Percentiles rank a stretch among this genome's conserved stretches.
phyloP scores from a whole-genome alignment of 1,140 invertebrate species.

The Drosophila sulfurigaster region DNA sequence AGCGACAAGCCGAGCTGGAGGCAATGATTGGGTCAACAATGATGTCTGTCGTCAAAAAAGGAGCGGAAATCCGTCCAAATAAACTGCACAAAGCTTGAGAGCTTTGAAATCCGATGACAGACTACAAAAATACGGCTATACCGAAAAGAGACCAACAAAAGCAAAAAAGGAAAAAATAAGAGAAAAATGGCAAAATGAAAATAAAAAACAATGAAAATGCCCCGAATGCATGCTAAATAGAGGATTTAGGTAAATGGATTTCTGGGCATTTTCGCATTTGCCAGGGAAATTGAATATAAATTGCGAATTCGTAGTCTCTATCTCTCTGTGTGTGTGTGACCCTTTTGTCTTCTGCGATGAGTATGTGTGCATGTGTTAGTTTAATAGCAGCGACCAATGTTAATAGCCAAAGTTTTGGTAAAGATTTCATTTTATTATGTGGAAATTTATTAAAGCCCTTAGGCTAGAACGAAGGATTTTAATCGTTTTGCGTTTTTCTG shows the following conservation, averaged over 20 bases:
- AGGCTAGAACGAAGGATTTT: conserved; percentile 61
- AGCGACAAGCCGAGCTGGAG: conserved; percentile 58
- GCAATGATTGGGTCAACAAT: conserved; percentile 67
- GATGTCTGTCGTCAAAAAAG: conserved; percentile 37
- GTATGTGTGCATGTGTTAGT: conserved; percentile 35
- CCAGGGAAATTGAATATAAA: conserved; percentile 80
- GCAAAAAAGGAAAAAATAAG: conserved; percentile 34
- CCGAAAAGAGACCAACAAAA: conserved; percentile 30
- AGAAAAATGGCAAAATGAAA: conserved; percentile 48
- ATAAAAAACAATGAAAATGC: conserved; percentile 82
- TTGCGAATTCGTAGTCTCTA: conserved; percentile 22
- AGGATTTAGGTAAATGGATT: conserved; percentile 83
- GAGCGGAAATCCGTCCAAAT: conserved; percentile 66
- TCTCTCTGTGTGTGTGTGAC: conserved; percentile 19
- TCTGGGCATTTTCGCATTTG: conserved; percentile 81
- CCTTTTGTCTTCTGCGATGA: conserved; percentile 28
- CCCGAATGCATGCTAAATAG: conserved; percentile 82
- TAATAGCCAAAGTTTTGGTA: conserved; percentile 75
- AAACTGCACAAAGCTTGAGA: conserved; percentile 62
- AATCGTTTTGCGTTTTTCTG: conserved; percentile 61
- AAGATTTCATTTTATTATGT: conserved; percentile 82
- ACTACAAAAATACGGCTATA: conserved; percentile 32
- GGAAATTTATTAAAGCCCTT: conserved; percentile 78
- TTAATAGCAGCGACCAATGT: conserved; percentile 57
- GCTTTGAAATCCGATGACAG: conserved; percentile 77